Conservation (phyloP, 2,888 invertebrate species). For the Schizotus pectinicornis region DNA sequence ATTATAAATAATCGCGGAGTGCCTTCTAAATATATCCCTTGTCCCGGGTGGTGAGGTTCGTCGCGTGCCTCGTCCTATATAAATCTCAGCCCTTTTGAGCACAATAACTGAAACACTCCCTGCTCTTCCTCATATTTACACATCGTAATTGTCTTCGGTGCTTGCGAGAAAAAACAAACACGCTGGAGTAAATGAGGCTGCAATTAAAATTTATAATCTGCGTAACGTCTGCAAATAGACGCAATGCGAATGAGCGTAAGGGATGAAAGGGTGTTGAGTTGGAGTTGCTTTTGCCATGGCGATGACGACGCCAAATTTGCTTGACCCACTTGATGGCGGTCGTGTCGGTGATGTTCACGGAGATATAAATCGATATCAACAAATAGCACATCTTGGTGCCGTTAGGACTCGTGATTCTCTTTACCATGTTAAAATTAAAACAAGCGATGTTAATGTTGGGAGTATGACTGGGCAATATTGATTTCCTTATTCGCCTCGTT, state of each 20-base stretch:
- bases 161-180: conserved; percentile 18
- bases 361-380: conserved; percentile 28
- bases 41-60: too few relatives aligned
- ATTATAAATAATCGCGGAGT: too few relatives aligned
- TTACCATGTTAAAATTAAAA: conserved; percentile 28
- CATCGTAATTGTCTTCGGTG: conserved; percentile 19
- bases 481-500: too few relatives aligned
- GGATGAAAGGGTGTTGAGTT: too few relatives aligned
- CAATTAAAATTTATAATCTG: conserved; percentile 23
- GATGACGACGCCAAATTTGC: conserved; percentile 22
- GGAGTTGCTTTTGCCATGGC: too few relatives aligned
- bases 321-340: conserved; percentile 19
- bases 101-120: conserved; percentile 23
- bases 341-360: conserved; percentile 20
- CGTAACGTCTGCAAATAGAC: conserved; percentile 16
- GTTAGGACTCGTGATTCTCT: conserved; percentile 28
- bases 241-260: too few relatives aligned
- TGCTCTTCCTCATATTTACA: conserved; percentile 23
- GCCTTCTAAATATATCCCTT: too few relatives aligned
- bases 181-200: conserved; percentile 9
- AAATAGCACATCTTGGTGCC: conserved; percentile 26
- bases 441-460: conserved; percentile 25
- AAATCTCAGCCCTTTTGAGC: conserved; percentile 20
- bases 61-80: conserved; percentile 14
- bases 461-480: conserved; percentile 27